A percentile compares a stretch with the other conserved stretches of the same genome.
phyloP scores from a whole-genome alignment of 1,140 invertebrate genomes.

The Hypothenemus hampei region DNA sequence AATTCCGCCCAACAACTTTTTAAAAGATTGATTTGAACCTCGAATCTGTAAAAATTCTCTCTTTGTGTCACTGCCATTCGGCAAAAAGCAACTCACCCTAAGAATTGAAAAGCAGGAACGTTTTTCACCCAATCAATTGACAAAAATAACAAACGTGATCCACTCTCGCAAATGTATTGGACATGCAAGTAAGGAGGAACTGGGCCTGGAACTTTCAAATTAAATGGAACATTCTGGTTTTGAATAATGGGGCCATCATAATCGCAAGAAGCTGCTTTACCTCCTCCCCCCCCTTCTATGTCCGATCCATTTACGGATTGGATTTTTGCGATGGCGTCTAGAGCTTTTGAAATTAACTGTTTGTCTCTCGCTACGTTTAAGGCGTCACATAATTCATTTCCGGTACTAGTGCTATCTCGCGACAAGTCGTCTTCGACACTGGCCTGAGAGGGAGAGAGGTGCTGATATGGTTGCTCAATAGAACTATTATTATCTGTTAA shows the following conservation, averaged over 20 bases:
- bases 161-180: slow-evolving; percentile 89
- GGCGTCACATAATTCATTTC: slow-evolving; percentile 55
- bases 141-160: slow-evolving; percentile 80
- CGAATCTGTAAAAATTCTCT: slow-evolving; percentile 57
- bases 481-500: slow-evolving; percentile 27
- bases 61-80: no score
- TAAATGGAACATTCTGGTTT: slow-evolving; percentile 68
- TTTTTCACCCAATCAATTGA: slow-evolving; percentile 85
- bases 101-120: slow-evolving; percentile 74
- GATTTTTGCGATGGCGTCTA: slow-evolving; percentile 67
- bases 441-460: slow-evolving; percentile 42
- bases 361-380: slow-evolving; percentile 61
- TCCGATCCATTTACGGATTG: slow-evolving; percentile 43
- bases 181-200: slow-evolving; percentile 78
- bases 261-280: slow-evolving; percentile 41
- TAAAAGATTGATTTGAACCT: slow-evolving; percentile 77
- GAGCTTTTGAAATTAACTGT: slow-evolving; percentile 64
- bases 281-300: slow-evolving; percentile 19
- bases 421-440: slow-evolving; percentile 59
- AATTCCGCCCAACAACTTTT: slow-evolving; percentile 89
- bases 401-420: slow-evolving; percentile 51
- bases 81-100: slow-evolving; percentile 65
- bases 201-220: slow-evolving; percentile 75
- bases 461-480: slow-evolving; percentile 31
- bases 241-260: slow-evolving; percentile 59